Evolutionary conservation across 2,797 vertebrate genomes (phyloP).

Genomic region (Tachyglossus aculeatus): DNA sequence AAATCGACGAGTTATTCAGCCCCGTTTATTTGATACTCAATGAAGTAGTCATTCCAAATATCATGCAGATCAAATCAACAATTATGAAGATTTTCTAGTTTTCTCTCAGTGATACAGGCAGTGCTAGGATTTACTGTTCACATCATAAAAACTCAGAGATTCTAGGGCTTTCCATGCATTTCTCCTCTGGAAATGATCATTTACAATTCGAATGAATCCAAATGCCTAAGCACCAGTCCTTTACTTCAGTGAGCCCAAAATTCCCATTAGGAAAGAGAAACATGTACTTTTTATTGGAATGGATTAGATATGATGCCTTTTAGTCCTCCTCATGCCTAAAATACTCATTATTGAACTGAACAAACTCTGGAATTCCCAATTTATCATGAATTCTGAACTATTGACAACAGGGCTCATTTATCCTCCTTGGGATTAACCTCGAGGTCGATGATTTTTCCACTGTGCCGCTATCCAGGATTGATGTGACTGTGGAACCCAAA

Average conservation of each 20-base stretch:
- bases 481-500: no score
- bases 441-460: no score
- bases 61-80: conserved; percentile 40
- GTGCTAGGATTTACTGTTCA: conserved; percentile 40
- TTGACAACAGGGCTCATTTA: conserved; percentile 16
- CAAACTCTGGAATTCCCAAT: conserved; percentile 50
- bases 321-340: conserved; percentile 30
- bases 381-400: conserved; percentile 52
- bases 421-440: conserved; percentile 45
- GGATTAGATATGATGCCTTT: conserved; percentile 46
- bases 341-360: conserved; percentile 31
- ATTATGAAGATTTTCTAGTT: conserved; percentile 36
- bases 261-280: conserved; percentile 43
- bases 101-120: conserved; percentile 24
- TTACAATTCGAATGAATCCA: conserved; percentile 57
- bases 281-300: conserved; percentile 59
- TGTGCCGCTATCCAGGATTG: no score
- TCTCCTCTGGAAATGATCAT: conserved; percentile 45
- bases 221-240: conserved; percentile 49
- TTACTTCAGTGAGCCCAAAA: conserved; percentile 32
- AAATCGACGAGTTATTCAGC: conserved; percentile 35
- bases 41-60: conserved; percentile 42
- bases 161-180: conserved; percentile 6
- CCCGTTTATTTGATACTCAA: conserved; percentile 48
- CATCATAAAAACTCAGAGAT: conserved; percentile 20